These are phyloP conservation scores for Eupeodes latifasciatus DNA, from an alignment of 2,888 invertebrate genomes.

Conservation along the genomic window DNA sequence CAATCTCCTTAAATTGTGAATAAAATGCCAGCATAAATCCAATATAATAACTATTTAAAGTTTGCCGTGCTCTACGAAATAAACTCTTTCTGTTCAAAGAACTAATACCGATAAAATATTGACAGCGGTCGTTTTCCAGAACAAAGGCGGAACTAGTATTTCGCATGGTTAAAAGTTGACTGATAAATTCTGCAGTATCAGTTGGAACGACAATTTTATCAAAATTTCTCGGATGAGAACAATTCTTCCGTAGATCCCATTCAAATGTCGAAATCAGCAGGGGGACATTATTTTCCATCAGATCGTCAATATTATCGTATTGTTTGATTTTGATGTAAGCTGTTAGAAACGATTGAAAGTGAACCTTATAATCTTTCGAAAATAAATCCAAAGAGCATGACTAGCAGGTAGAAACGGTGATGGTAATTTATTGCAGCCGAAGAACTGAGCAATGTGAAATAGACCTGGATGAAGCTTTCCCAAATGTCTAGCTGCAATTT, in stretches of 20 bases:
- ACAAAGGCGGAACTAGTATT: slow-evolving; percentile 41
- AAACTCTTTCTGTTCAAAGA: not conserved
- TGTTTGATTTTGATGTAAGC: not conserved
- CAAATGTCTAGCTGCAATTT: not conserved
- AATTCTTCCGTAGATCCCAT: not conserved
- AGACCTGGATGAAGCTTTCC: not conserved
- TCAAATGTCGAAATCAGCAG: not conserved
- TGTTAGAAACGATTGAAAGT: not conserved
- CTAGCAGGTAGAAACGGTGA: not conserved
- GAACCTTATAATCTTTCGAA: not conserved
- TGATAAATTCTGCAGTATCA: not conserved
- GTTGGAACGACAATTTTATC: not conserved
- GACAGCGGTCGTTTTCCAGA: not conserved
- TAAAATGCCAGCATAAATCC: slow-evolving; percentile 16
- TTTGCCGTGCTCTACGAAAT: slow-evolving; percentile 6
- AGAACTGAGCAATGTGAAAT: not conserved
- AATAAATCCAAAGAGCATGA: not conserved
- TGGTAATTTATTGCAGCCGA: not conserved
- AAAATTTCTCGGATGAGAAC: not conserved
- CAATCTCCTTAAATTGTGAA: slow-evolving; percentile 16
- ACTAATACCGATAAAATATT: not conserved
- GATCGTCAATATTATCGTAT: not conserved
- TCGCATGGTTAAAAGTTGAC: slow-evolving; percentile 16
- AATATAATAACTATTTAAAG: not conserved
- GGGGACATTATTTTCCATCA: not conserved